Evolutionary conservation across 1,140 invertebrate genomes (phyloP), one percentile per base, ranked within the genome.

Genomic region (Limonius californicus): DNA sequence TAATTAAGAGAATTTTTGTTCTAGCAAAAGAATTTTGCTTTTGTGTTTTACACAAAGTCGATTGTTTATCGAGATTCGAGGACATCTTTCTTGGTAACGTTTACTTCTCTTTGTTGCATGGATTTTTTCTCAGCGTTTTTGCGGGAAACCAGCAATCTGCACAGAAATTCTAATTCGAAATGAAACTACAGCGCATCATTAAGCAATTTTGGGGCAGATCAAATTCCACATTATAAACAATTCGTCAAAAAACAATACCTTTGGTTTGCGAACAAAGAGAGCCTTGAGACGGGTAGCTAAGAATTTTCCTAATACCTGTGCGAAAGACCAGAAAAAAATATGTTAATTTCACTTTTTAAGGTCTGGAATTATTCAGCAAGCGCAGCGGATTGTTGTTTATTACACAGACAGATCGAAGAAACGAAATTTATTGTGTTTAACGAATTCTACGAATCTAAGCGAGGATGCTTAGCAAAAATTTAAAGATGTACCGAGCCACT

Each of bases 281-380:
- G 59, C 68, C 68, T 70, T 70, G 68, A 70, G 66, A 68, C 68
- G 30, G 53, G 20, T 66, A 27, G 21, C 53, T 27, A 55, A 63
- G 64, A 68, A 64, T 66, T 68, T 70, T 66, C 66, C 61, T 63
- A 61, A 59, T 70, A 70, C 68, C 68, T 70, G 65, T 30, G 58
- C 62, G 59, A 64, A 62, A 62, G 55, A 45, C 45, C 47, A 45
- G 45, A 54, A 62, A 66, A 68, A 70, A 70, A 70, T 68, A 66
- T 70, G 66, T 68, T 66, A 70, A 70, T 68, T 61, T 47, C 45
- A 42, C 57, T 53, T 68, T 8, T 64, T 62, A 62, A 63, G 61
- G 58, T 53, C 43, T 54, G 62, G 64, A 68, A 68, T 68, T 62
- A 66, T 68, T 68, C 64, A 68, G 65, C 58, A 66, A 61, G 59